Base-by-base conservation (phyloP, 2,888 invertebrate species). In the Flabesymbios commensalis region DNA sequence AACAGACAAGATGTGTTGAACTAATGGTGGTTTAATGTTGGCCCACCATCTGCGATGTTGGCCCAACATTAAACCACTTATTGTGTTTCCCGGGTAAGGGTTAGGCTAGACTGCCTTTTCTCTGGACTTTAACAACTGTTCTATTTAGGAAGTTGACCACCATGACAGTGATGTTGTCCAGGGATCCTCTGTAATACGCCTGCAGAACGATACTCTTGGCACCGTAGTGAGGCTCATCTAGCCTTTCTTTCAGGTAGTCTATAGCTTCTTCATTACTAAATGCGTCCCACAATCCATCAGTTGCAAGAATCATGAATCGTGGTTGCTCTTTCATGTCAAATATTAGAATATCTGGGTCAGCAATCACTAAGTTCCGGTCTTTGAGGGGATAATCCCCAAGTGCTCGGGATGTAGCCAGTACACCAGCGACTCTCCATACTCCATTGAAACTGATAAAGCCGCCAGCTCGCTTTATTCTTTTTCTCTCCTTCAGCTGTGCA, bases 241-340 rank as follows among this genome's bases (percentile, higher is more conserved):
- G 86, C 72, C 91, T 87, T 74, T 93, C 91, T 83, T 90, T 91
- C 57, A 95, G 89, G 81, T 90, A 95, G 72, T 88, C 89, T 17
- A 94, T 89, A 5, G 96, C 96, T 83, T 96, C 96, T 80, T 96
- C 94, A 83, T 96, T 96, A 45, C 90, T 87, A 81, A 96, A 94
- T 24, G 93, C 94, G 81, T 97, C 97, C 96, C 96, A 97, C 33
- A 97, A 86, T 1, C 97, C 97, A 85, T 97, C 97, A 0, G 94
- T 92, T 17, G 96, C 97, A 61, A 97, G 86, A 65, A 97, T 89
- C 72, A 96, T 84, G 83, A 97, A 97, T 85, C 90, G 88, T 26
- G 65, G 65, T 17, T 55, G 33, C 82, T 93, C 91, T 61, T 87
- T 87, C 61, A 96, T 85, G 83, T 95, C 91, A 79, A 96, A 95